These are phyloP conservation scores for Gila orcuttii DNA, from an alignment of 2,113 vertebrate species.

Conservation along the genomic window DNA sequence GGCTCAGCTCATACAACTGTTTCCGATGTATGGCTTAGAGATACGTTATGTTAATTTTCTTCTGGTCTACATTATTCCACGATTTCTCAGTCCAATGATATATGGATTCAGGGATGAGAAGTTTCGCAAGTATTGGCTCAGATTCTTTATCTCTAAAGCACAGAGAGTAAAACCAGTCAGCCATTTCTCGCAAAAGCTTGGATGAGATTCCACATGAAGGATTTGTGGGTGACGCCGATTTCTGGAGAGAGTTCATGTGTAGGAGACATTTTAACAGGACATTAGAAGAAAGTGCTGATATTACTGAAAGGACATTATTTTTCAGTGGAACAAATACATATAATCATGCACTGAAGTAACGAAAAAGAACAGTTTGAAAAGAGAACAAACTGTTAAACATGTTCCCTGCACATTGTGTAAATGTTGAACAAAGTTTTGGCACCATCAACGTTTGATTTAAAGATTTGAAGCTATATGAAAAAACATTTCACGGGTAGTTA, in stretches of 20 bases:
- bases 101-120: slow-evolving; percentile 77
- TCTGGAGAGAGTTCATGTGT: neutral
- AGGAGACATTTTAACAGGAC: neutral
- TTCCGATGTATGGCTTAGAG: slow-evolving; percentile 71
- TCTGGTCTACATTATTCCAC: slow-evolving; percentile 78
- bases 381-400: neutral
- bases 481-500: neutral
- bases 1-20: slow-evolving; percentile 72
- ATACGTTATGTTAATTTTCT: slow-evolving; percentile 79
- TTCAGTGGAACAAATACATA: neutral
- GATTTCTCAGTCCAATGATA: slow-evolving; percentile 78
- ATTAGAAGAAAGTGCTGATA: no score
- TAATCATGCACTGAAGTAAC: neutral
- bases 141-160: slow-evolving; percentile 56
- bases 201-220: slow-evolving; percentile 22
- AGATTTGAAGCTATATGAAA: neutral
- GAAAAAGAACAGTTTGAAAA: neutral
- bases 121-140: slow-evolving; percentile 75
- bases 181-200: slow-evolving; percentile 43
- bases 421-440: neutral
- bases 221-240: neutral
- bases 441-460: neutral
- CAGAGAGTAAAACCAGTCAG: slow-evolving; percentile 48
- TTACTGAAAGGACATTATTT: neutral
- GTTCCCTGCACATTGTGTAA: neutral